Percentiles rank a stretch among this genome's conserved stretches.
Conservation (phyloP, 2,113 vertebrate species). For the Dipodomys merriami region DNA sequence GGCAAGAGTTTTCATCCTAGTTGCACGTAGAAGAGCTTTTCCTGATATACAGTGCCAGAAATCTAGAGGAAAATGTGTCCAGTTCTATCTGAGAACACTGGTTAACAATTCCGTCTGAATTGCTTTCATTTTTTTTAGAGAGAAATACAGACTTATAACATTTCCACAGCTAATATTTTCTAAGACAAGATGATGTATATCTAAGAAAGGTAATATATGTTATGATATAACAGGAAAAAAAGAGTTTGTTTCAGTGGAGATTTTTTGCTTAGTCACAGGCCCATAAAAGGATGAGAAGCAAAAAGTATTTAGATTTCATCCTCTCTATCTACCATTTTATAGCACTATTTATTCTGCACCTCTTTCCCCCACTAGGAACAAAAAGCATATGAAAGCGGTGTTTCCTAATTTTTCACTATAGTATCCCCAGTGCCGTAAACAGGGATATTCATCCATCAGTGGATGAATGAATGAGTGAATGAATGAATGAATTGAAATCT, state of each 20-base stretch:
- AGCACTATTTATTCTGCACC: not conserved
- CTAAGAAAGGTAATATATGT: constrained; percentile 11
- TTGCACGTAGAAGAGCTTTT: not conserved
- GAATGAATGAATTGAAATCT: not conserved
- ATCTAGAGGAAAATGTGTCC: not conserved
- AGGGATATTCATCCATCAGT: not conserved
- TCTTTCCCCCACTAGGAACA: not conserved
- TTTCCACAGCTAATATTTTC: not conserved
- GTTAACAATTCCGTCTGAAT: constrained; percentile 27
- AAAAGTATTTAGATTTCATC: not conserved
- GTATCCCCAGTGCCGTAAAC: not conserved
- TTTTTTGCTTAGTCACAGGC: not conserved
- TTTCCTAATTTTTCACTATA: not conserved
- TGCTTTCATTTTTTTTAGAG: constrained; percentile 63
- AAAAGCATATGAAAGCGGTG: not conserved
- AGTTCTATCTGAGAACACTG: constrained; percentile 45
- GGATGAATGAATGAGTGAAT: constrained; percentile 26
- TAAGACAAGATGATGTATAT: not conserved
- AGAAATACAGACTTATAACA: not conserved
- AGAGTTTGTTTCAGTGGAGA: not conserved
- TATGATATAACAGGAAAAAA: not conserved
- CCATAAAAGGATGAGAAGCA: not conserved
- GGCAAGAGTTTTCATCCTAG: constrained; percentile 62
- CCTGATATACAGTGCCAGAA: not conserved
- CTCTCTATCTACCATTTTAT: not conserved